phyloP scores from a whole-genome alignment of 2,797 vertebrate species.

The Ptychadena robeensis region DNA sequence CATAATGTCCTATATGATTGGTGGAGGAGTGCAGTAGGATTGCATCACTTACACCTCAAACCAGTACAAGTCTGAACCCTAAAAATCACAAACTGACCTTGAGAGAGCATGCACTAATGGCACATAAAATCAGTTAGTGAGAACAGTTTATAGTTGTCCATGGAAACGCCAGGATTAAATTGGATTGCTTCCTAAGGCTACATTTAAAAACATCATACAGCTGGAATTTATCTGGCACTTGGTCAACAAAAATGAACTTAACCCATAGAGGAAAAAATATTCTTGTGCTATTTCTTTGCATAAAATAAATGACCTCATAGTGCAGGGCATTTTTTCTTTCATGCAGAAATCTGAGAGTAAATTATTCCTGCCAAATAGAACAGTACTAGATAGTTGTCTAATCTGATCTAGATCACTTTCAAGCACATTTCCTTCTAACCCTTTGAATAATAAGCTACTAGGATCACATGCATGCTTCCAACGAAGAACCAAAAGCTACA shows the following conservation, averaged over 20 bases:
- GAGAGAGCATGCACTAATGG: slow-evolving; percentile 31
- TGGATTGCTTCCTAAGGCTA: slow-evolving; percentile 64
- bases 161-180: slow-evolving; percentile 52
- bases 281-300: slow-evolving; percentile 66
- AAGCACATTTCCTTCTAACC: slow-evolving; percentile 5
- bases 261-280: slow-evolving; percentile 68
- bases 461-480: slow-evolving; percentile 12
- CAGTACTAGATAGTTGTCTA: slow-evolving; percentile 3
- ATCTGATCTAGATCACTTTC: slow-evolving; percentile 49
- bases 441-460: background rate
- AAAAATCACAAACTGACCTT: background rate
- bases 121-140: slow-evolving; percentile 42
- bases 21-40: background rate
- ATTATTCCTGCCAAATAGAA: slow-evolving; percentile 60
- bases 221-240: slow-evolving; percentile 66
- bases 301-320: slow-evolving; percentile 69
- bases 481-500: slow-evolving; percentile 5
- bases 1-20: background rate
- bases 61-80: background rate
- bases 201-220: slow-evolving; percentile 66
- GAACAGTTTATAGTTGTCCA: slow-evolving; percentile 52
- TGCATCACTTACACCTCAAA: background rate
- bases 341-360: slow-evolving; percentile 48
- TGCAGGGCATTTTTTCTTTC: slow-evolving; percentile 55
- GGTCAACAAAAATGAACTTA: slow-evolving; percentile 68